A percentile compares a stretch with the other conserved stretches of the same genome.
These are phyloP conservation scores for Gymnothorax reevesii DNA, from an alignment of 2,797 vertebrate species.

Conservation along the genomic window DNA sequence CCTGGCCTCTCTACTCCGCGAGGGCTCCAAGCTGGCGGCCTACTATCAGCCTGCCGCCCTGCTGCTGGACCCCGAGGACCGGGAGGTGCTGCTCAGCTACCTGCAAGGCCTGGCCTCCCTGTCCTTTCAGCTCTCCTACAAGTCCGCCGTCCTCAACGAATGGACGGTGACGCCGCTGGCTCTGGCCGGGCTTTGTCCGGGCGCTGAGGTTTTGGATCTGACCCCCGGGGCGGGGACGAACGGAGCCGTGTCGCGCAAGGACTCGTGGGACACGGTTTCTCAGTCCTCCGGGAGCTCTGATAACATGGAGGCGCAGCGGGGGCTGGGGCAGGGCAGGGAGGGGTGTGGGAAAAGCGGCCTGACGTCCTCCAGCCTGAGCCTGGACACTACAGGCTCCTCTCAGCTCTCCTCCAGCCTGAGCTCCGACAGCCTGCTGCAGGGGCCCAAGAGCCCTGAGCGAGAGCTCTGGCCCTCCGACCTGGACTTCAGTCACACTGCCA, in stretches of 20 bases:
- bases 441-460: conserved; percentile 68
- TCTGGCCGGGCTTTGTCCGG: conserved; percentile 87
- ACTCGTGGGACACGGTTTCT: conserved; percentile 83
- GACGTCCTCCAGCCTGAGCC: conserved; percentile 81
- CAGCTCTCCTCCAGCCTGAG: conserved; percentile 92
- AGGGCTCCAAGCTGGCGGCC: conserved; percentile 73
- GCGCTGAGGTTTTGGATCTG: conserved; percentile 65
- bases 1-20: conserved; percentile 84
- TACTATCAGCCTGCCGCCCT: conserved; percentile 85
- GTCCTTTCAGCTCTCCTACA: conserved; percentile 90
- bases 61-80: conserved; percentile 85
- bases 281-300: conserved; percentile 84
- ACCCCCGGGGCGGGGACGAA: conserved; percentile 34
- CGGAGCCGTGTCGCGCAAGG: conserved; percentile 62
- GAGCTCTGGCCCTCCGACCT: conserved; percentile 75
- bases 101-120: conserved; percentile 88
- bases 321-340: conserved; percentile 19
- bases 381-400: conserved; percentile 87
- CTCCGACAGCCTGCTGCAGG: conserved; percentile 80
- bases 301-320: conserved; percentile 66
- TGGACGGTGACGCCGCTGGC: conserved; percentile 92
- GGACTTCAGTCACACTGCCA: conserved; percentile 54
- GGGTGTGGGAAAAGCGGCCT: conserved; percentile 61
- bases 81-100: conserved; percentile 91
- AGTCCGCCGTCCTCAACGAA: conserved; percentile 89